Percentiles rank a stretch among this genome's conserved stretches.
Evolutionary conservation across 2,888 invertebrate genomes (phyloP).

Genomic region (Acrobasis suavella): DNA sequence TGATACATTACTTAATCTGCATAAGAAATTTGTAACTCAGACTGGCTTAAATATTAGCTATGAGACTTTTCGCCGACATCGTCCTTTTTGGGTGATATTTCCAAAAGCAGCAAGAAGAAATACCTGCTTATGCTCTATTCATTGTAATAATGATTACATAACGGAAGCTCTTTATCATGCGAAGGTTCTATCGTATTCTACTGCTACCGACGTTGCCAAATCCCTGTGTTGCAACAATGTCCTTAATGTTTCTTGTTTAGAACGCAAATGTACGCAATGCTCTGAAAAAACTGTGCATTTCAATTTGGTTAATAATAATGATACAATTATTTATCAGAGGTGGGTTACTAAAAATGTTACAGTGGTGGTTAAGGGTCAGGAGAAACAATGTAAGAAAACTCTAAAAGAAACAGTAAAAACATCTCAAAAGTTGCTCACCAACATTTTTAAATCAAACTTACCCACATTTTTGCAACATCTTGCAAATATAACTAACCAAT

Average conservation of each 20-base stretch:
- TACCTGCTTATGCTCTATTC: conserved; percentile 28
- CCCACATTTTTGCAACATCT: conserved; percentile 27
- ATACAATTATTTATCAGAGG: conserved; percentile 27
- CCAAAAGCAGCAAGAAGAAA: conserved; percentile 27
- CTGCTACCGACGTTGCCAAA: conserved; percentile 22
- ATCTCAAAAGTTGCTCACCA: conserved; percentile 13
- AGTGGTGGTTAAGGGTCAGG: conserved; percentile 24
- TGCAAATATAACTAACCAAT: conserved; percentile 29
- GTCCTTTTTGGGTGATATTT: conserved; percentile 31
- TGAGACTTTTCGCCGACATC: conserved; percentile 27
- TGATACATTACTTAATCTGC: conserved; percentile 26
- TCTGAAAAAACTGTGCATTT: conserved; percentile 21
- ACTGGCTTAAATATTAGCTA: conserved; percentile 26
- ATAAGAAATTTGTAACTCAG: conserved; percentile 25
- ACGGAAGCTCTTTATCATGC: conserved; percentile 19
- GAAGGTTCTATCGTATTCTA: conserved; percentile 8
- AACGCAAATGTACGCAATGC: conserved; percentile 25
- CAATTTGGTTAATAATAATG: conserved; percentile 13
- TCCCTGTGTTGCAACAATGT: conserved; percentile 26
- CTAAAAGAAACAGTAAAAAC: conserved; percentile 31
- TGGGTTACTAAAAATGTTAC: conserved; percentile 28
- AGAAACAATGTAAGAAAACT: conserved; percentile 30
- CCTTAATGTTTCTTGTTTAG: conserved; percentile 26
- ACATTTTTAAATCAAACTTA: neutral
- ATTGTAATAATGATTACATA: conserved; percentile 23